Percentiles rank a stretch among this genome's conserved stretches.
Evolutionary conservation across 1,140 invertebrate species (phyloP).

Genomic region (Bombus vancouverensis): DNA sequence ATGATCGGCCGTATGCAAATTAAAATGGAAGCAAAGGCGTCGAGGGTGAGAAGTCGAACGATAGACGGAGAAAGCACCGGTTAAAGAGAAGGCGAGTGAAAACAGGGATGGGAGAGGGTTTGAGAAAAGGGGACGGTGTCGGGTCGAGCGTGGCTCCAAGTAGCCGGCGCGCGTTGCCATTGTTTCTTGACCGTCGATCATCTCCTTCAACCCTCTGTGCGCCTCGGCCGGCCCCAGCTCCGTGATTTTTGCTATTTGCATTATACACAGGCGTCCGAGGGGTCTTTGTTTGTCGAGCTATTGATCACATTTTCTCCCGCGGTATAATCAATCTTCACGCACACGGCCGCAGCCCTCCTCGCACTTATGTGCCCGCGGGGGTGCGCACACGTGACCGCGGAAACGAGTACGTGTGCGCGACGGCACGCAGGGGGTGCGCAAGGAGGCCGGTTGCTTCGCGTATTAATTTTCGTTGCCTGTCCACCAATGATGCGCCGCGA

Average conservation of each 20-base stretch:
- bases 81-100: slow-evolving; percentile 28
- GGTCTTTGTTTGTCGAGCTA: slow-evolving; percentile 81
- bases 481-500: slow-evolving; percentile 69
- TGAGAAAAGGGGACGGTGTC: slow-evolving; percentile 60
- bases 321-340: slow-evolving; percentile 82
- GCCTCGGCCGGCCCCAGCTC: slow-evolving; percentile 47
- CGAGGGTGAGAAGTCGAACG: slow-evolving; percentile 62
- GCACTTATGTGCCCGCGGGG: slow-evolving; percentile 66
- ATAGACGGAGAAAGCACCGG: slow-evolving; percentile 22
- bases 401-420: slow-evolving; percentile 67
- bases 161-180: slow-evolving; percentile 63
- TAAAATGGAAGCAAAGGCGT: slow-evolving; percentile 54
- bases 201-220: slow-evolving; percentile 22
- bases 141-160: slow-evolving; percentile 52
- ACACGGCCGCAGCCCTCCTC: slow-evolving; percentile 69
- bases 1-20: slow-evolving; percentile 69
- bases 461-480: slow-evolving; percentile 77
- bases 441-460: slow-evolving; percentile 78
- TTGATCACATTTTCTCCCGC: slow-evolving; percentile 82
- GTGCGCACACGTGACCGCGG: slow-evolving; percentile 55
- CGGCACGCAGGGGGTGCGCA: slow-evolving; percentile 67
- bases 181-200: slow-evolving; percentile 69
- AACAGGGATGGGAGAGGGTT: slow-evolving; percentile 44
- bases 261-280: slow-evolving; percentile 73
- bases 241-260: slow-evolving; percentile 81